These are phyloP conservation scores for Geotrupes spiniger DNA, from an alignment of 2,888 invertebrate genomes.

Conservation along the genomic window DNA sequence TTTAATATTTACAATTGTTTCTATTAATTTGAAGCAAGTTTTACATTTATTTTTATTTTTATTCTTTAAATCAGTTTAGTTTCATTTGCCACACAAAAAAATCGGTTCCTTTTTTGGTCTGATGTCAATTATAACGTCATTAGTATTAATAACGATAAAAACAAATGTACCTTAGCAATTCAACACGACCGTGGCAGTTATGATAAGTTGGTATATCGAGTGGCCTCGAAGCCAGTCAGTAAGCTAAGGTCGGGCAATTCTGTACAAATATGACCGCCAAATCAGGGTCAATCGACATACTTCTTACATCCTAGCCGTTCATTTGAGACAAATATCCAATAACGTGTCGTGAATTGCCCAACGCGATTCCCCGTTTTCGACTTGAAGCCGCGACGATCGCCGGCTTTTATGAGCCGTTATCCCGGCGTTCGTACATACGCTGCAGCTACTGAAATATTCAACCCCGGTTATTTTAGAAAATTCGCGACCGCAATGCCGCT, in stretches of 20 bases:
- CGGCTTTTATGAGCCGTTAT: not conserved
- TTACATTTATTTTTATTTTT: no score
- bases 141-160: not conserved
- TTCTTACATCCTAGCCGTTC: constrained; percentile 20
- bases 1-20: no score
- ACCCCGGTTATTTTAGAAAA: no score
- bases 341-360: not conserved
- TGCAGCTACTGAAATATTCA: no score
- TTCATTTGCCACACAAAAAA: no score
- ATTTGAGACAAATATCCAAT: constrained; percentile 9
- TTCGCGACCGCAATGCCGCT: no score
- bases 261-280: constrained; percentile 32
- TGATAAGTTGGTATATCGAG: constrained; percentile 26
- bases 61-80: no score
- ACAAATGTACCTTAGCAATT: constrained; percentile 5
- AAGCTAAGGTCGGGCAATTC: constrained; percentile 33
- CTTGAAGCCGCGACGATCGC: not conserved
- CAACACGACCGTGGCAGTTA: constrained; percentile 14
- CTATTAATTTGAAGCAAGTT: no score
- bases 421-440: not conserved
- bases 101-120: no score
- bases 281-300: constrained; percentile 30
- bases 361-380: not conserved
- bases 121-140: no score
- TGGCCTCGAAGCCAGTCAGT: constrained; percentile 34